These are phyloP conservation scores for Todus mexicanus DNA, from an alignment of 2,797 vertebrate species.

Conservation along the genomic window DNA sequence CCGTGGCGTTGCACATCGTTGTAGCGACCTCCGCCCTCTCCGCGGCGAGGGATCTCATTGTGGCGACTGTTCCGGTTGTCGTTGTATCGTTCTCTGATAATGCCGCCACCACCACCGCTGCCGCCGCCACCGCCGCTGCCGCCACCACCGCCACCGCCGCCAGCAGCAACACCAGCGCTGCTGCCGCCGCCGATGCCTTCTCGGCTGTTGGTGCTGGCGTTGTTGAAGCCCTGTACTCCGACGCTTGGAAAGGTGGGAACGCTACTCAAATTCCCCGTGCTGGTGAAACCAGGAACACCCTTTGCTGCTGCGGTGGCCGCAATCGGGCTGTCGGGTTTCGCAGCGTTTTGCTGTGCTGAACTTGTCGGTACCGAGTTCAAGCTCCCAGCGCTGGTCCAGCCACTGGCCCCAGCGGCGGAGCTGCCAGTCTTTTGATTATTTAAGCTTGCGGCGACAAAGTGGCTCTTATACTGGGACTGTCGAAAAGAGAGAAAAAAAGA, in stretches of 20 bases:
- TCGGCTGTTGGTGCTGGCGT: constrained; percentile 50
- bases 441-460: constrained; percentile 93
- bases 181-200: neutral
- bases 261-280: constrained; percentile 85
- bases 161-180: accelerated
- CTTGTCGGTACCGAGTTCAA: constrained; percentile 89
- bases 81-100: constrained; percentile 68
- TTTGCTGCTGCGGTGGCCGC: constrained; percentile 24
- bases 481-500: neutral
- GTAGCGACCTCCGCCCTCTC: constrained; percentile 67
- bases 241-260: constrained; percentile 76
- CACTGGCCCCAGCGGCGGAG: constrained; percentile 84
- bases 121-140: neutral
- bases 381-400: constrained; percentile 97
- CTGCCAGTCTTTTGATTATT: constrained; percentile 89
- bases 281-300: constrained; percentile 84
- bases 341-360: constrained; percentile 64
- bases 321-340: constrained; percentile 14
- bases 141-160: neutral
- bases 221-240: constrained; percentile 50
- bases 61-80: constrained; percentile 64
- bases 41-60: constrained; percentile 59
- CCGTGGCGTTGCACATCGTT: constrained; percentile 52
- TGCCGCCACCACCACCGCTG: neutral
- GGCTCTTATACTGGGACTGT: constrained; percentile 96